A percentile compares a stretch with the other conserved stretches of the same genome.
These are phyloP conservation scores for Pangasianodon gigas DNA, from an alignment of 2,113 vertebrate genomes.

Conservation along the genomic window DNA sequence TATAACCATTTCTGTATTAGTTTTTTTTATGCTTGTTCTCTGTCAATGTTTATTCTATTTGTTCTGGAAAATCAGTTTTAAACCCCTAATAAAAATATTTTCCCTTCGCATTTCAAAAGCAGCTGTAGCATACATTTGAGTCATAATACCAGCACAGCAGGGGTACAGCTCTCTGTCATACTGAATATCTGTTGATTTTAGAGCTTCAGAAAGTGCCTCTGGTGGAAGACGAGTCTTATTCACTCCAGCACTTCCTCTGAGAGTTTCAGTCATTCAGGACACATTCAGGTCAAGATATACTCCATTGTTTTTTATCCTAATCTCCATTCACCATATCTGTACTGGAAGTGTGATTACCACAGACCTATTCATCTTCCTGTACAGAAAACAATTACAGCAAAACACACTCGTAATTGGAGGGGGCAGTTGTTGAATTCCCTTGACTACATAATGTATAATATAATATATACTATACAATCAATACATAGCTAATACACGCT, in stretches of 20 bases:
- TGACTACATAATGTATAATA: background rate
- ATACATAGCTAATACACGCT: background rate
- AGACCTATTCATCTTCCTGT: background rate
- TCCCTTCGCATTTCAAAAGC: background rate
- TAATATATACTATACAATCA: background rate
- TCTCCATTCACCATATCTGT: background rate
- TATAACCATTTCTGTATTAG: background rate
- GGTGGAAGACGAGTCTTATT: slow-evolving; percentile 7
- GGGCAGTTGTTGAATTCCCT: background rate
- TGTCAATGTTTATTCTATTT: background rate
- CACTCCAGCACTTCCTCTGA: background rate
- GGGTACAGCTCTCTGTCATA: background rate
- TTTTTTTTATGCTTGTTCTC: background rate
- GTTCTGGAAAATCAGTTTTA: slow-evolving; percentile 1
- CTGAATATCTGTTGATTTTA: background rate
- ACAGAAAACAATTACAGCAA: background rate
- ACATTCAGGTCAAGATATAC: background rate
- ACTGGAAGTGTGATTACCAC: background rate
- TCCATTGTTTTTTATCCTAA: background rate
- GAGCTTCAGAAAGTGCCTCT: background rate
- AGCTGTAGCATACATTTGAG: slow-evolving; percentile 1
- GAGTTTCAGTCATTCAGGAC: background rate
- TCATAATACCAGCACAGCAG: background rate
- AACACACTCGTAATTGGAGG: background rate
- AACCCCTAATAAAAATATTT: background rate